Evolutionary conservation across 2,113 vertebrate genomes (phyloP).

Genomic region (Anarhynchus alexandrinus): DNA sequence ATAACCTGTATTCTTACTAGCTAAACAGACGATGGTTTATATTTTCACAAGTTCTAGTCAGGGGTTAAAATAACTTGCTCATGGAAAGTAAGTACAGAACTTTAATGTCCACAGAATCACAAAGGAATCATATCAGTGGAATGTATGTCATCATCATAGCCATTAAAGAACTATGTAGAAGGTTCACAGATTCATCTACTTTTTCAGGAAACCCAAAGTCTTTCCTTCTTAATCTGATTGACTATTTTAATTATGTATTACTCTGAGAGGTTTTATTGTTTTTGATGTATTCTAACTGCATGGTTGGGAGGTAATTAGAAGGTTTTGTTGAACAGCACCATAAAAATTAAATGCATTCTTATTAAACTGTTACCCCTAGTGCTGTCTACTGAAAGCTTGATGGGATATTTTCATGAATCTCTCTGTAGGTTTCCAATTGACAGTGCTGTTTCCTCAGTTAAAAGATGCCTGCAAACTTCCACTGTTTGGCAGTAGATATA

Average conservation of each 20-base stretch:
- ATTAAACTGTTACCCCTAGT: not conserved
- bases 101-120: not conserved
- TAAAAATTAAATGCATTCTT: slow-evolving; percentile 22
- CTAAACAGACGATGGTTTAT: not conserved
- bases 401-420: not conserved
- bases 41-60: not conserved
- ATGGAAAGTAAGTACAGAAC: not conserved
- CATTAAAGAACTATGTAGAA: not conserved
- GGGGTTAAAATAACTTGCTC: not conserved
- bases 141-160: not conserved
- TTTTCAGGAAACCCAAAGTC: not conserved
- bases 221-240: not conserved
- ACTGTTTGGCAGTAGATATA: not conserved
- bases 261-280: not conserved
- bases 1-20: not conserved
- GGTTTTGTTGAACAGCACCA: not conserved
- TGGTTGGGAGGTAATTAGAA: not conserved
- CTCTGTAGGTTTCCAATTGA: not conserved
- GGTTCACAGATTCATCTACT: not conserved
- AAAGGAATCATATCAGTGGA: not conserved
- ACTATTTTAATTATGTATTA: not conserved
- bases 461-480: not conserved
- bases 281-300: not conserved
- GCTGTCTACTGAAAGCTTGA: not conserved
- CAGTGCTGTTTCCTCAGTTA: not conserved